Percentiles rank a stretch among this genome's conserved stretches.
Conservation (phyloP, 2,113 vertebrate species). For the human (Homo sapiens) region GRCh38 chr13:61200501-61201000, state of each 20-base stretch:
- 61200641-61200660: not conserved
- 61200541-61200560: not conserved
- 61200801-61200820: not conserved
- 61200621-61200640: not conserved
- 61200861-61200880: not conserved
- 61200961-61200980: not conserved
- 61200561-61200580: not conserved
- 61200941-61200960: not conserved
- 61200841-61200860: not conserved
- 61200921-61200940: not conserved
- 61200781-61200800: not conserved
- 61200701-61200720: not conserved
- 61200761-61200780: not conserved
- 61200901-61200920: not conserved
- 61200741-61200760: not conserved
- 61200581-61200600: not conserved
- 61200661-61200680: not conserved
- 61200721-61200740: not conserved
- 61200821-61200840: not conserved
- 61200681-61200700: not conserved
- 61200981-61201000: not conserved
- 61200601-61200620: not conserved
- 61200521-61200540: not conserved
- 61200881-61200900: not conserved
- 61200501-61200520: not conserved